These are phyloP conservation scores for Polia nebulosa DNA, from an alignment of 2,888 invertebrate genomes.

Conservation along the genomic window DNA sequence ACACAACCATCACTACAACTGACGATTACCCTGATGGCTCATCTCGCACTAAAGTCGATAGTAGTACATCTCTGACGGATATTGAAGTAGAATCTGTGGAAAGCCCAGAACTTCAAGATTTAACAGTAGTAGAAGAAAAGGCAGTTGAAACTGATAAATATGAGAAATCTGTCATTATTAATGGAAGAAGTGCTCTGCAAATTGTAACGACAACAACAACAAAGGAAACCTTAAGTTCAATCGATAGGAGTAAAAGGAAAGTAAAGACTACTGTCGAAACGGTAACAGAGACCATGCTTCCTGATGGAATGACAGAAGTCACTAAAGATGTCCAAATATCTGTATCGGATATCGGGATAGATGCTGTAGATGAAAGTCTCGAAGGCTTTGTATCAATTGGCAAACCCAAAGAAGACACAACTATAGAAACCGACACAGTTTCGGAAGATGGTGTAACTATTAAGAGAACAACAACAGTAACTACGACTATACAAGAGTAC, in stretches of 20 bases:
- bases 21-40: conserved; percentile 88
- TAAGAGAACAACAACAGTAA: conserved; percentile 80
- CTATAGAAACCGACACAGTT: conserved; percentile 73
- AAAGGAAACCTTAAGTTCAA: conserved; percentile 80
- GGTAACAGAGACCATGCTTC: conserved; percentile 81
- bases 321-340: conserved; percentile 85
- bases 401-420: conserved; percentile 75
- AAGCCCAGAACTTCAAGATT: conserved; percentile 78
- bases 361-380: conserved; percentile 66
- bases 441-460: conserved; percentile 77
- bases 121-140: conserved; percentile 78
- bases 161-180: conserved; percentile 76
- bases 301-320: conserved; percentile 84
- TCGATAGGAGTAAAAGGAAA: conserved; percentile 81
- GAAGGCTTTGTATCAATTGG: conserved; percentile 74
- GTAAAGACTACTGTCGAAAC: conserved; percentile 84
- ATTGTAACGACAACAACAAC: conserved; percentile 82
- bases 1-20: conserved; percentile 81
- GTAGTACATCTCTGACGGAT: conserved; percentile 82
- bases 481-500: conserved; percentile 76
- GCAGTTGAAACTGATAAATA: conserved; percentile 78
- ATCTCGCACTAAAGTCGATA: conserved; percentile 83
- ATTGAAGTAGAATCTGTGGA: conserved; percentile 75
- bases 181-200: conserved; percentile 82
- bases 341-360: conserved; percentile 78